Percentiles rank a stretch among this genome's conserved stretches.
These are phyloP conservation scores for Trisateles emortualis DNA, from an alignment of 2,888 invertebrate species.

Conservation along the genomic window DNA sequence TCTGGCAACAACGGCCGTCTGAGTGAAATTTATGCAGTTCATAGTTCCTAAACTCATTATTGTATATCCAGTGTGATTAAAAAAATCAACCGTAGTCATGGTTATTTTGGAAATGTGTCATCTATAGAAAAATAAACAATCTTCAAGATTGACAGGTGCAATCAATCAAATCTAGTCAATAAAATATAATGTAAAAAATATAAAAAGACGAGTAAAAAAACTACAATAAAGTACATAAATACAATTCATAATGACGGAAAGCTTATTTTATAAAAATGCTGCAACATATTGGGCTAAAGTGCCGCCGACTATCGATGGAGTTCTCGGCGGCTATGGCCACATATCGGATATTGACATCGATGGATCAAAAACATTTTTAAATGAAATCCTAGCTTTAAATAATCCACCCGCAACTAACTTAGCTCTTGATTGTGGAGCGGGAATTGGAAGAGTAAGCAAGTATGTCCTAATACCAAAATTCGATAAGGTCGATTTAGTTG, in stretches of 20 bases:
- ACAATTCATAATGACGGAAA: conserved; percentile 52
- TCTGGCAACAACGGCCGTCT: no score
- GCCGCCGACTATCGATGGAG: conserved; percentile 96
- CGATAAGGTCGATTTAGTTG: conserved; percentile 95
- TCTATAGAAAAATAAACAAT: conserved; percentile 1
- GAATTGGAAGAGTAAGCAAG: conserved; percentile 97
- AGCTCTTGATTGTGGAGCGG: conserved; percentile 98
- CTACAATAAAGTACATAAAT: not conserved
- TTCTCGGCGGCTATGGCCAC: conserved; percentile 96
- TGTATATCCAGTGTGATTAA: no score
- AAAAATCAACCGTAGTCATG: no score
- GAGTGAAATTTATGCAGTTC: no score
- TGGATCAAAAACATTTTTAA: conserved; percentile 94
- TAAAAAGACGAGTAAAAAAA: not conserved
- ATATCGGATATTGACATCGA: conserved; percentile 95
- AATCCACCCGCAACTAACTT: conserved; percentile 85
- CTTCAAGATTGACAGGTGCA: conserved; percentile 12
- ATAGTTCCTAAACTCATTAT: no score
- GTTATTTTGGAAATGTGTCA: not conserved
- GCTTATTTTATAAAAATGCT: conserved; percentile 90
- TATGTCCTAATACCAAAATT: conserved; percentile 93
- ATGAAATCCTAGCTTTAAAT: conserved; percentile 74
- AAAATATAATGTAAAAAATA: not conserved
- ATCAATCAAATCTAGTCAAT: not conserved
- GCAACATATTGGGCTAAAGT: conserved; percentile 95